phyloP scores from a whole-genome alignment of 2,113 vertebrate species.

The Sorex fumeus region DNA sequence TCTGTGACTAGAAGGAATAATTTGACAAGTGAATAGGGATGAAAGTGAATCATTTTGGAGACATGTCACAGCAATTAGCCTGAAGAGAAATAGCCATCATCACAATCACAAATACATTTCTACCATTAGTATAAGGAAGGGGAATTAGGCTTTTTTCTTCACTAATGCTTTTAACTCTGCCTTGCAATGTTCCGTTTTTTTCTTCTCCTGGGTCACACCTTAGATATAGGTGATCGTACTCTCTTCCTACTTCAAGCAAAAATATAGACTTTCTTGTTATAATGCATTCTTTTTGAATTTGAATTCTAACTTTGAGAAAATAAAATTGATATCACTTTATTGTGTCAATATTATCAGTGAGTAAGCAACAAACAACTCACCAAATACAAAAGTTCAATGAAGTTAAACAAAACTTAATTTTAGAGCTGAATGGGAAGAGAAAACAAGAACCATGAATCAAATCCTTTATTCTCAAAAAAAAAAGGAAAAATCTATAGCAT shows the following conservation, averaged over 20 bases:
- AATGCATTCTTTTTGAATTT: constrained; percentile 73
- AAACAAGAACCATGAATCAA: not conserved
- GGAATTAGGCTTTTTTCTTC: constrained; percentile 85
- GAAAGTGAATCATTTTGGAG: constrained; percentile 50
- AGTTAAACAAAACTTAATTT: constrained; percentile 12
- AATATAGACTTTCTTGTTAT: constrained; percentile 69
- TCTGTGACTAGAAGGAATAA: constrained; percentile 38
- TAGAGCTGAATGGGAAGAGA: not conserved
- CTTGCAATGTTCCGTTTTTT: constrained; percentile 79
- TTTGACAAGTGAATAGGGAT: constrained; percentile 42
- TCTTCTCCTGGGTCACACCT: constrained; percentile 76
- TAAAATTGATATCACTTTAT: not conserved
- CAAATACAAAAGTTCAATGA: constrained; percentile 15
- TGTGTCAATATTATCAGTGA: not conserved
- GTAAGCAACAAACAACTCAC: not conserved
- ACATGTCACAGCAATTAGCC: constrained; percentile 75
- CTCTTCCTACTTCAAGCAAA: constrained; percentile 76
- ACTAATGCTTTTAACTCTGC: constrained; percentile 83
- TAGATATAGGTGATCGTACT: constrained; percentile 71
- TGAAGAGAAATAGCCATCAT: constrained; percentile 78
- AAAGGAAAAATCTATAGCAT: not conserved
- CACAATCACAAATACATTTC: constrained; percentile 83
- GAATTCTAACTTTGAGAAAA: constrained; percentile 23
- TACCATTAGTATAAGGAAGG: constrained; percentile 76
- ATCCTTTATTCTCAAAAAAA: constrained; percentile 20